Evolutionary conservation across 1,140 invertebrate genomes (phyloP), one percentile per base, ranked within the genome.

Genomic region (Ericerus pela): DNA sequence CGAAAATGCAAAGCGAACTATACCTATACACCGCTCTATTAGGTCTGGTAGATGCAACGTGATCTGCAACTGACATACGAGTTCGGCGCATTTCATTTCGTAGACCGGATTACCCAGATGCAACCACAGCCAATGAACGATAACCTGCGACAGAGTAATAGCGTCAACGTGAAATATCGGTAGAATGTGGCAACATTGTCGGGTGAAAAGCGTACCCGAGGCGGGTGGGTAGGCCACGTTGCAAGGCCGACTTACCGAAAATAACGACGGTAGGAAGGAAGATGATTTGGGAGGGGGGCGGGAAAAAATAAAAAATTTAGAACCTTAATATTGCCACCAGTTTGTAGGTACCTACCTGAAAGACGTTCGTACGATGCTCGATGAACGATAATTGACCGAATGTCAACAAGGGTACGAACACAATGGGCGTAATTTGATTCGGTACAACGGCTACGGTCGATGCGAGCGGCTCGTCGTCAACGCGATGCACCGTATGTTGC

Each of bases 41-140:
- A 78, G 69, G 62, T 69, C 70, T 55, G 68, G 67, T 58, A 72
- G 72, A 52, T 81, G 76, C 33, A 81, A 78, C 31, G 78, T 75
- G 64, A 80, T 79, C 61, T 85, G 79, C 1, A 86, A 69, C 62
- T 82, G 79, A 60, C 85, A 77, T 1, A 86, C 65, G 18, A 86
- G 62, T 58, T 82, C 80, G 22, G 81, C 81, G 59, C 79, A 80
- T 30, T 73, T 68, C 55, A 81, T 71, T 62, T 80, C 80, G 57
- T 77, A 73, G n/a, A 68, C 70, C 4, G 75, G 63, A 56, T 77
- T 73, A 2, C 75, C 76, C 5, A 87, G 66, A 63, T 81, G 75
- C 59, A 75, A 67, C 84, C 84, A 87, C 33, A 87, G 67, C 47
- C 78, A 79, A 56, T 76, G 68, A 4, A 79, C 76, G 53, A 83